A percentile compares a stretch with the other conserved stretches of the same genome.
These are phyloP conservation scores for Lithophane ornitopus DNA, from an alignment of 2,888 invertebrate genomes.

Conservation along the genomic window DNA sequence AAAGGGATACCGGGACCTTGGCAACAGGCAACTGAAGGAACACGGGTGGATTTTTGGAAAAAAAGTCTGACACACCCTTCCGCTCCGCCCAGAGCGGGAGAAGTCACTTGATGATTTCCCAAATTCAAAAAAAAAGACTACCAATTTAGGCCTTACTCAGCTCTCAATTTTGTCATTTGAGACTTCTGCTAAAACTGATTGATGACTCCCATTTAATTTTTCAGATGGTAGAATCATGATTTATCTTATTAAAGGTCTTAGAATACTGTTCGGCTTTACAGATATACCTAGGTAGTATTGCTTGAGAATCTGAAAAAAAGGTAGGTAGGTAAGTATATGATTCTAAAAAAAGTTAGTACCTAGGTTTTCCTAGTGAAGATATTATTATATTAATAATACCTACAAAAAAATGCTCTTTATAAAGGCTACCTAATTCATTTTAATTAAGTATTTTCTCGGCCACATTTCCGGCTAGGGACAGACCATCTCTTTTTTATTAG, in stretches of 20 bases:
- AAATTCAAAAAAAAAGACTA: too few species aligned
- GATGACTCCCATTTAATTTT: slow-evolving; percentile 23
- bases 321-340: neutral
- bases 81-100: too few species aligned
- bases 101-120: too few species aligned
- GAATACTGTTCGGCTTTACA: neutral
- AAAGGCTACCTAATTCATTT: neutral
- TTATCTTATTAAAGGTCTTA: neutral
- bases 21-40: too few species aligned
- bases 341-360: neutral
- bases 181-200: slow-evolving; percentile 26
- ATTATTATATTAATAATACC: neutral
- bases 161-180: slow-evolving; percentile 13
- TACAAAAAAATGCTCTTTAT: too few species aligned
- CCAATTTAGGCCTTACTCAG: neutral
- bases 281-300: neutral
- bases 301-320: neutral
- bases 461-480: neutral
- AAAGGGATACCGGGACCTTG: too few species aligned
- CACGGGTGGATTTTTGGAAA: too few species aligned
- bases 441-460: neutral
- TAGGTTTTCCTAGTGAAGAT: neutral
- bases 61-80: too few species aligned
- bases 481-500: neutral
- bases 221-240: neutral